Percentiles rank a stretch among this genome's conserved stretches.
Evolutionary conservation across 92 coral and sea anemone species (phyloP).

Genomic region (Siderastrea siderea): DNA sequence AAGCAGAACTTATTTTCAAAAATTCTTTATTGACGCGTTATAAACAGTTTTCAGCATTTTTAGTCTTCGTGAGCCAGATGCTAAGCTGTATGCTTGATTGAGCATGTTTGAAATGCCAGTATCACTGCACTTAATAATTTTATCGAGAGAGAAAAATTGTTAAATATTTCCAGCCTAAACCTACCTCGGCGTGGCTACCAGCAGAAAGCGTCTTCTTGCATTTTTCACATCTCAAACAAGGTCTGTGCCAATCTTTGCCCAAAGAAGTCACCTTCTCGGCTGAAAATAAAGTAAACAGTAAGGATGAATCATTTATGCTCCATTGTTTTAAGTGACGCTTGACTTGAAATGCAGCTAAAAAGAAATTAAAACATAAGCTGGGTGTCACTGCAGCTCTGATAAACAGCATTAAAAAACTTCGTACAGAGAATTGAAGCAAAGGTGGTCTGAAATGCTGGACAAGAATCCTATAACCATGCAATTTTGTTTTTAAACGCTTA

Average conservation of each 20-base stretch:
- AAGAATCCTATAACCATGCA: too few relatives aligned
- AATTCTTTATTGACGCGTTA: background rate
- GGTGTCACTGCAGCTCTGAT: background rate
- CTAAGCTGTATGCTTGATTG: background rate
- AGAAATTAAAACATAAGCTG: background rate
- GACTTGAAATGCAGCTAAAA: background rate
- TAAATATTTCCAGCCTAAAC: background rate
- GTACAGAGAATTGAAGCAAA: too few relatives aligned
- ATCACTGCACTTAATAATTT: background rate
- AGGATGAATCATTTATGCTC: background rate
- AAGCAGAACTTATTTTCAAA: background rate
- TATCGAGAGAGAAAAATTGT: background rate
- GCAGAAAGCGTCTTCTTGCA: conserved; percentile 81
- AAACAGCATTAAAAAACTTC: background rate
- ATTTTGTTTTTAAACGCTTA: too few relatives aligned
- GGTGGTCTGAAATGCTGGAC: too few relatives aligned
- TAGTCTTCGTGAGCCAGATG: background rate
- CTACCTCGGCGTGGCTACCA: conserved; percentile 95
- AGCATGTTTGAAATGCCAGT: conserved; percentile 24
- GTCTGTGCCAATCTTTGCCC: conserved; percentile 99
- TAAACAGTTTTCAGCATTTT: background rate
- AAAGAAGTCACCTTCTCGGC: conserved; percentile 96
- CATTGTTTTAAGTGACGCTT: background rate
- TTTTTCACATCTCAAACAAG: conserved; percentile 89
- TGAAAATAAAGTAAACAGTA: conserved; percentile 28